Conservation (phyloP, 2,888 invertebrate species). For the Phlogophora meticulosa region DNA sequence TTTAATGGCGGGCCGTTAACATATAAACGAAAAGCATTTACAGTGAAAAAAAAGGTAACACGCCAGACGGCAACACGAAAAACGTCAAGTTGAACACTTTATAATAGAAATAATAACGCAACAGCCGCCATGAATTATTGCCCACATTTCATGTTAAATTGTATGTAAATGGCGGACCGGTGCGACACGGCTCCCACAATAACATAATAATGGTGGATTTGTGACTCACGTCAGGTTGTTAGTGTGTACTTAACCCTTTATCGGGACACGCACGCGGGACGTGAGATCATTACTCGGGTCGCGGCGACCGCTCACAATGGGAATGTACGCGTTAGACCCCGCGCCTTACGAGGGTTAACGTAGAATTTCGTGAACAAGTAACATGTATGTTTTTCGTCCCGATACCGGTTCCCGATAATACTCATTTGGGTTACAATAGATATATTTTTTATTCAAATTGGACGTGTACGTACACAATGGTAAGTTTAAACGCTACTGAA, state of each 20-base stretch:
- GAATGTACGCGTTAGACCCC: constrained; percentile 66
- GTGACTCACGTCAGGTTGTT: constrained; percentile 91
- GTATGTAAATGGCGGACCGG: constrained; percentile 89
- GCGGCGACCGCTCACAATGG: constrained; percentile 79
- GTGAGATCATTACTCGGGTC: constrained; percentile 89
- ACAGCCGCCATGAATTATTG: constrained; percentile 89
- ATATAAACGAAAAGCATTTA: constrained; percentile 76
- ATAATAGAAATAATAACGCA: constrained; percentile 90
- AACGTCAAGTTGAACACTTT: constrained; percentile 87
- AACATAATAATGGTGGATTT: constrained; percentile 91
- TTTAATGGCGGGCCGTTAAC: constrained; percentile 80
- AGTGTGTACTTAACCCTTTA: constrained; percentile 91
- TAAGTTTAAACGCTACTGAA: constrained; percentile 71
- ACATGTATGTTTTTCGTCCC: constrained; percentile 78
- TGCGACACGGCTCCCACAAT: constrained; percentile 90
- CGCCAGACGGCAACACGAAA: constrained; percentile 84
- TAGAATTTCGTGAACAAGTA: constrained; percentile 73
- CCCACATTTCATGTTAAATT: constrained; percentile 91
- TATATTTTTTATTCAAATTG: constrained; percentile 71
- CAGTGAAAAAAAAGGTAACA: constrained; percentile 77
- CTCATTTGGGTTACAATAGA: constrained; percentile 75
- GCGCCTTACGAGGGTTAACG: constrained; percentile 70
- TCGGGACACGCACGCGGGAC: constrained; percentile 90
- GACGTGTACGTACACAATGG: constrained; percentile 64
- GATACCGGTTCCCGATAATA: constrained; percentile 73